phyloP scores from a whole-genome alignment of 2,797 vertebrate genomes.

The Gymnocypris eckloni region DNA sequence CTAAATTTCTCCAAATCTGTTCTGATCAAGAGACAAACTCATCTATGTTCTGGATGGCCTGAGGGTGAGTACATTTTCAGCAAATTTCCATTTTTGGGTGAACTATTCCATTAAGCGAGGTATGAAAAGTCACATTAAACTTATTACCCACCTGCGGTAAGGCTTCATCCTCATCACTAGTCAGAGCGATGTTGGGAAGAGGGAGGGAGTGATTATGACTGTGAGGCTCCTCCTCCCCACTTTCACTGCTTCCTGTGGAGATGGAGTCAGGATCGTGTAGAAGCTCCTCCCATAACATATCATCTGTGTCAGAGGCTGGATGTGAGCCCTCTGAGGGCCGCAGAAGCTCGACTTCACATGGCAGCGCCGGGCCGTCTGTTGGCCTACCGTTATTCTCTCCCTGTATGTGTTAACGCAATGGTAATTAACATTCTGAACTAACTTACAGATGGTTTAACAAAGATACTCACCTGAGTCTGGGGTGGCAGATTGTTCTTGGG shows the following conservation, averaged over 20 bases:
- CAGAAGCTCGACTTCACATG: conserved; percentile 71
- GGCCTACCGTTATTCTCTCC: conserved; percentile 55
- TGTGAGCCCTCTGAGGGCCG: conserved; percentile 82
- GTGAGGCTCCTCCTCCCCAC: conserved; percentile 81
- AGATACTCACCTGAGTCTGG: conserved; percentile 62
- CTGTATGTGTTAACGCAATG: conserved; percentile 54
- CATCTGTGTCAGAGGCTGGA: conserved; percentile 93
- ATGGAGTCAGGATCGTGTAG: conserved; percentile 90
- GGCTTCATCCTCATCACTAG: conserved; percentile 86
- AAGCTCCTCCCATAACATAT: conserved; percentile 95
- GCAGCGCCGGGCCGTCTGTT: conserved; percentile 48
- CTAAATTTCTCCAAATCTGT: background rate
- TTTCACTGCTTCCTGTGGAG: conserved; percentile 89
- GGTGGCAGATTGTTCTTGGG: conserved; percentile 58
- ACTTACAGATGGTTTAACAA: background rate
- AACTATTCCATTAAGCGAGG: background rate
- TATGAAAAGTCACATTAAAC: background rate
- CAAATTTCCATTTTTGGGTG: background rate
- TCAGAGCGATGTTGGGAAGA: conserved; percentile 70
- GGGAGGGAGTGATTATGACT: conserved; percentile 66
- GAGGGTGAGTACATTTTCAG: background rate
- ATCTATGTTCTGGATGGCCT: background rate
- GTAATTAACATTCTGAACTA: background rate
- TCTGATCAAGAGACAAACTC: background rate
- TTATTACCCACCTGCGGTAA: conserved; percentile 83